Conservation (phyloP, 2,113 vertebrate genomes). For the Sardina pilchardus region DNA sequence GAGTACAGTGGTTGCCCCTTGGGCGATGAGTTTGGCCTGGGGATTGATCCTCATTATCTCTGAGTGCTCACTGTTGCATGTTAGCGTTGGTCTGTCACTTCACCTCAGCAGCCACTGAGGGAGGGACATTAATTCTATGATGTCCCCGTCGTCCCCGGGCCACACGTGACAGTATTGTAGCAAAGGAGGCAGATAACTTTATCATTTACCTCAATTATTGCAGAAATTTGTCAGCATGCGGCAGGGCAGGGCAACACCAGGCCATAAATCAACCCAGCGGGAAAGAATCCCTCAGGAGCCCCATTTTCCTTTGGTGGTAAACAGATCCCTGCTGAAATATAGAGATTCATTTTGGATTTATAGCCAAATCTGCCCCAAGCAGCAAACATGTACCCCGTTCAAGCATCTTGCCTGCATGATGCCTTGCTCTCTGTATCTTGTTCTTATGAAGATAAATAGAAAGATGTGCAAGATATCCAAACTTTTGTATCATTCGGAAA, state of each 20-base stretch:
- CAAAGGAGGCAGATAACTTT: conserved; percentile 47
- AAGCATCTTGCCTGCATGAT: background rate
- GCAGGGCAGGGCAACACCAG: conserved; percentile 49
- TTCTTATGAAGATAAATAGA: background rate
- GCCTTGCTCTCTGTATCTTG: background rate
- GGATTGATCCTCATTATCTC: background rate
- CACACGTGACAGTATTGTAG: conserved; percentile 24
- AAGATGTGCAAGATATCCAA: background rate
- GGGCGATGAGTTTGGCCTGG: background rate
- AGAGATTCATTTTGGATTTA: conserved; percentile 46
- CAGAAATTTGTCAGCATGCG: conserved; percentile 58
- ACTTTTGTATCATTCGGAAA: background rate
- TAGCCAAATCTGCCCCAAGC: conserved; percentile 32
- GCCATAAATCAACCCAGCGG: conserved; percentile 63
- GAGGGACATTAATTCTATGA: conserved; percentile 38
- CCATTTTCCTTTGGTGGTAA: conserved; percentile 48
- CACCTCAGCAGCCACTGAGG: conserved; percentile 25
- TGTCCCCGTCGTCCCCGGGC: conserved; percentile 26
- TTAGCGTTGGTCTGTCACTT: background rate
- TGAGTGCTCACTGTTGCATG: background rate
- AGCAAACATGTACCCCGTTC: conserved; percentile 30
- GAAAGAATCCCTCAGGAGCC: conserved; percentile 51
- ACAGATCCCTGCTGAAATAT: conserved; percentile 52
- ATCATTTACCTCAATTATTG: conserved; percentile 70
- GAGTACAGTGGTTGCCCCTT: background rate